phyloP scores from a whole-genome alignment of 2,797 vertebrate genomes.

The Thalassophryne amazonica region DNA sequence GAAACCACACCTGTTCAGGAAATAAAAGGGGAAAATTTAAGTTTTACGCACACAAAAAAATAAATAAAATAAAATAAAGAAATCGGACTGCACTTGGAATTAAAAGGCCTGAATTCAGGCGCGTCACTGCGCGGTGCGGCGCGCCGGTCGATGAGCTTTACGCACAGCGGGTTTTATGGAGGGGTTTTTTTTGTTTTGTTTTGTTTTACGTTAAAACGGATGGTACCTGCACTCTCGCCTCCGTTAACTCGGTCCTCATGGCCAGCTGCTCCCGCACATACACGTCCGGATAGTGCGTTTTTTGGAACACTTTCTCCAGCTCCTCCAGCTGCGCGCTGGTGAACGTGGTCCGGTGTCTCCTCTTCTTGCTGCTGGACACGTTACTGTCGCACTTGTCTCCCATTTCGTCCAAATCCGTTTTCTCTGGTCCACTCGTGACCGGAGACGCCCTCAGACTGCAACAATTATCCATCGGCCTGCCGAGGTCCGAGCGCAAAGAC shows the following conservation, averaged over 20 bases:
- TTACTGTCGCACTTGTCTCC: constrained; percentile 93
- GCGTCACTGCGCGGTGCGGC: too few relatives aligned
- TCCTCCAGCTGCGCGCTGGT: constrained; percentile 96
- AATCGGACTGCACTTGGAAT: background rate
- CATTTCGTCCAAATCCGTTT: constrained; percentile 87
- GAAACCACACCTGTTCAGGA: constrained; percentile 91
- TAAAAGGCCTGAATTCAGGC: fast-evolving
- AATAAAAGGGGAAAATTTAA: background rate
- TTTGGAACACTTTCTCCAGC: constrained; percentile 98
- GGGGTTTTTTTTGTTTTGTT: too few relatives aligned
- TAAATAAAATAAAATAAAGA: too few relatives aligned
- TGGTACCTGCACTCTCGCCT: constrained; percentile 95
- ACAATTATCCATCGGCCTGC: constrained; percentile 86
- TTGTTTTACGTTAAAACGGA: background rate
- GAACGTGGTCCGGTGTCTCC: constrained; percentile 95
- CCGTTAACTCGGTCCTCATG: constrained; percentile 94
- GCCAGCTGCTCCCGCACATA: constrained; percentile 97
- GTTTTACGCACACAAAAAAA: background rate
- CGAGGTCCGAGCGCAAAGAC: constrained; percentile 82
- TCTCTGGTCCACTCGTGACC: constrained; percentile 73
- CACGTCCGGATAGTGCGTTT: constrained; percentile 97
- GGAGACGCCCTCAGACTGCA: constrained; percentile 86
- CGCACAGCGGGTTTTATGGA: background rate
- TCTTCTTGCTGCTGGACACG: constrained; percentile 97
- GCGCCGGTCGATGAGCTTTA: background rate